Evolutionary conservation across 30 jellyfish, hydroid and myxozoan genomes (phyloP).

Genomic region (Nemopilema nomurai): DNA sequence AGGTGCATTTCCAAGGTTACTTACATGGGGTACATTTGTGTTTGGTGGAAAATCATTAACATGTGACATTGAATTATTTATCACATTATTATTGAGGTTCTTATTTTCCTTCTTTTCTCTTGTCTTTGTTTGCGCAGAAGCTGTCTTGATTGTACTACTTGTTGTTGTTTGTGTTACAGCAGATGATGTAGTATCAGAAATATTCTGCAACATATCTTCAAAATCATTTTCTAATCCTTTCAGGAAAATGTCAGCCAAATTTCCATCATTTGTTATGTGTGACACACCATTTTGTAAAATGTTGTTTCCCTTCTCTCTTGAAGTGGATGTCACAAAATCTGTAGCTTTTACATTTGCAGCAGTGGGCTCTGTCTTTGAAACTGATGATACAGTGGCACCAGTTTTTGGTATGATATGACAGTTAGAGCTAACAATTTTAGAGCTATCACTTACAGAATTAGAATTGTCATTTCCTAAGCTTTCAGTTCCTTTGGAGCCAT

Average conservation of each 20-base stretch:
- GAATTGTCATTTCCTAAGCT: slow-evolving; percentile 15
- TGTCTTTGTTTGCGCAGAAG: slow-evolving; percentile 28
- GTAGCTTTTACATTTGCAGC: slow-evolving; percentile 6
- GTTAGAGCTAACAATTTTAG: slow-evolving; percentile 25
- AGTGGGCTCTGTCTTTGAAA: slow-evolving; percentile 17
- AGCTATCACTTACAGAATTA: slow-evolving; percentile 7
- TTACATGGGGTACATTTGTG: slow-evolving; percentile 14
- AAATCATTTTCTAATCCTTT: slow-evolving; percentile 75
- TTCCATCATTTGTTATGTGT: slow-evolving; percentile 46
- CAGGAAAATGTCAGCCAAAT: slow-evolving; percentile 39
- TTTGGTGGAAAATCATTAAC: slow-evolving; percentile 27
- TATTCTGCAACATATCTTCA: slow-evolving; percentile 74
- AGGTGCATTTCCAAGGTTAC: slow-evolving; percentile 46
- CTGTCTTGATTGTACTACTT: slow-evolving; percentile 30
- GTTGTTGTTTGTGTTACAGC: slow-evolving; percentile 18
- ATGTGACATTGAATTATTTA: slow-evolving; percentile 27
- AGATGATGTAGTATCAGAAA: slow-evolving; percentile 48
- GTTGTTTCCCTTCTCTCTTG: slow-evolving; percentile 4
- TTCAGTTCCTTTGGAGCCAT: slow-evolving; percentile 19
- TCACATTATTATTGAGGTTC: slow-evolving; percentile 7
- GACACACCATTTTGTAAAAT: slow-evolving; percentile 60
- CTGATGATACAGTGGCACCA: slow-evolving; percentile 3
- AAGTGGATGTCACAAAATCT: neutral
- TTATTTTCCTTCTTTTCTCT: slow-evolving; percentile 48
- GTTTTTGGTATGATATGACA: neutral